phyloP scores from a whole-genome alignment of 2,797 vertebrate species.

The Liasis olivaceus region DNA sequence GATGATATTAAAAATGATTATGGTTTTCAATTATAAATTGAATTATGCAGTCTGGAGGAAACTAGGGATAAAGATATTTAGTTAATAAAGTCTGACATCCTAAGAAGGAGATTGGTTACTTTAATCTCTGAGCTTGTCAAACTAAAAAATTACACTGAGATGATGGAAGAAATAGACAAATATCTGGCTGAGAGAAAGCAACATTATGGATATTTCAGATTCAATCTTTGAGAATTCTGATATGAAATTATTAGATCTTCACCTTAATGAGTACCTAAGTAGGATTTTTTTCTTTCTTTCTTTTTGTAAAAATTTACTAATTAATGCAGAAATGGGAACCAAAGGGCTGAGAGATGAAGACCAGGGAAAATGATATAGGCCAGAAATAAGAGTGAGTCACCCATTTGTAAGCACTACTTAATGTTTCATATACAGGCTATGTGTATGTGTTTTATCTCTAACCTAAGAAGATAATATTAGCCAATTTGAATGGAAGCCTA shows the following conservation, averaged over 20 bases:
- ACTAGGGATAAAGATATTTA: background rate
- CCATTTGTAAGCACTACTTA: background rate
- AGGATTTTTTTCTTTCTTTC: background rate
- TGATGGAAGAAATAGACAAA: background rate
- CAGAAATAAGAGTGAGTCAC: background rate
- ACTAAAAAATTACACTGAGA: background rate
- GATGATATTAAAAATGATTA: background rate
- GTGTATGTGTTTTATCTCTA: background rate
- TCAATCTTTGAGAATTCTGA: background rate
- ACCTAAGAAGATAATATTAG: background rate
- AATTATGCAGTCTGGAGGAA: background rate
- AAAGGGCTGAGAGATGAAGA: background rate
- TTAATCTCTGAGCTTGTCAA: background rate
- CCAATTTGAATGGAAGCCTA: slow-evolving; percentile 4
- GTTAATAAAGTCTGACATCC: background rate
- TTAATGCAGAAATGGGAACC: background rate
- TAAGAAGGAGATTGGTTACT: background rate
- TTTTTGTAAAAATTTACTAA: background rate
- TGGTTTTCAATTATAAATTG: background rate
- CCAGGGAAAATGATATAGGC: background rate
- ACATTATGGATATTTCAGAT: background rate
- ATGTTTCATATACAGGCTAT: slow-evolving; percentile 8
- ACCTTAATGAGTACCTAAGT: background rate
- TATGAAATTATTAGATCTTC: background rate
- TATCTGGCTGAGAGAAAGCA: background rate